Evolutionary conservation across 2,113 vertebrate genomes (phyloP).

Genomic region (Amazona vittata): DNA sequence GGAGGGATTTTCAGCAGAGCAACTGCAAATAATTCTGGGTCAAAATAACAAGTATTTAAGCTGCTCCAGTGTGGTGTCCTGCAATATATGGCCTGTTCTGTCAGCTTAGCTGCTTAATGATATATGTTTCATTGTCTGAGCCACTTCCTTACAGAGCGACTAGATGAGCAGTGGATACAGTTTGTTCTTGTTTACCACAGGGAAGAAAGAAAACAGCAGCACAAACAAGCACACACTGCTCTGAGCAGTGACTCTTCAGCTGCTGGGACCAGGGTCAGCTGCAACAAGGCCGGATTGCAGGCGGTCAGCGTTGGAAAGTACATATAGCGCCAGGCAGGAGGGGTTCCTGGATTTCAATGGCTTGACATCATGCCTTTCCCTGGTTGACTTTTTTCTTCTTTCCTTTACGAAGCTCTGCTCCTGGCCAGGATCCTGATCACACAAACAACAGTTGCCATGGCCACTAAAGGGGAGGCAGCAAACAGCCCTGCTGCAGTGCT

Average conservation of each 20-base stretch:
- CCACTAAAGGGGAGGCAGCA: not conserved
- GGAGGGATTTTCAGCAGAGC: not conserved
- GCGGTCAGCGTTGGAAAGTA: not conserved
- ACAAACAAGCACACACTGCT: not conserved
- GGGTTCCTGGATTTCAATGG: not conserved
- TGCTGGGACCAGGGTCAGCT: not conserved
- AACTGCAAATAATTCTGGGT: not conserved
- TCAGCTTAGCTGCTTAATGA: not conserved
- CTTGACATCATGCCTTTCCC: not conserved
- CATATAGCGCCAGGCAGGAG: fast-evolving
- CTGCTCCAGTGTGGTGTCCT: not conserved
- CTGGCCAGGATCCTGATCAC: not conserved
- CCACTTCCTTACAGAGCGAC: not conserved
- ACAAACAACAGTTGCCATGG: slow-evolving; percentile 33
- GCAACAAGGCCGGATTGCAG: not conserved
- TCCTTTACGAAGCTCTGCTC: not conserved
- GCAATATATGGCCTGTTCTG: not conserved
- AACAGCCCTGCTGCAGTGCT: not conserved
- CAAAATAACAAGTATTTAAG: not conserved
- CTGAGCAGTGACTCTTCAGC: not conserved
- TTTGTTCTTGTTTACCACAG: not conserved
- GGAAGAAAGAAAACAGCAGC: not conserved
- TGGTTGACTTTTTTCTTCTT: not conserved
- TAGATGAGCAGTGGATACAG: not conserved
- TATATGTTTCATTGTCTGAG: not conserved